phyloP scores from a whole-genome alignment of 2,113 vertebrate genomes.

The Aspiorhynchus laticeps region DNA sequence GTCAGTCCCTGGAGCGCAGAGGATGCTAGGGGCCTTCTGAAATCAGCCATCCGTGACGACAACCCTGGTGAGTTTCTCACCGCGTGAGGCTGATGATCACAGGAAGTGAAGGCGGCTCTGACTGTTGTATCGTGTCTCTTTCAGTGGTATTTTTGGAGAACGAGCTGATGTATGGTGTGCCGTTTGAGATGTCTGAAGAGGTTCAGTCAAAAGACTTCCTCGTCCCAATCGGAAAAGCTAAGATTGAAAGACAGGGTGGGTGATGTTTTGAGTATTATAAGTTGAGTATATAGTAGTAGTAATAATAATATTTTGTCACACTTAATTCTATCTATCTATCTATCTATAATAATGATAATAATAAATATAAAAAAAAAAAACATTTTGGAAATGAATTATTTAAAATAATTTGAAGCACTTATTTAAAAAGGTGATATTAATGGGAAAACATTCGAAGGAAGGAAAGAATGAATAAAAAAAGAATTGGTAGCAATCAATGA shows the following conservation, averaged over 20 bases:
- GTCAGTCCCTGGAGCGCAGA: conserved; percentile 95
- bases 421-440: too few species aligned
- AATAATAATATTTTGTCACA: too few species aligned
- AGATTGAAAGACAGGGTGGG: conserved; percentile 90
- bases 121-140: background rate
- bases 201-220: conserved; percentile 91
- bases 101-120: background rate
- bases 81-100: background rate
- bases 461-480: too few species aligned
- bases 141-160: conserved; percentile 95
- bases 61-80: conserved; percentile 85
- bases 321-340: too few species aligned
- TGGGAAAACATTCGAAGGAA: too few species aligned
- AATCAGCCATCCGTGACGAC: conserved; percentile 90
- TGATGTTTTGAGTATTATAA: background rate
- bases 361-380: too few species aligned
- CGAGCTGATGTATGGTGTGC: conserved; percentile 93
- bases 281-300: too few species aligned
- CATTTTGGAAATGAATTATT: too few species aligned
- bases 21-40: conserved; percentile 93
- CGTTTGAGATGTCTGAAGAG: conserved; percentile 91
- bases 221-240: conserved; percentile 95
- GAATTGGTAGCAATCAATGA: too few species aligned
- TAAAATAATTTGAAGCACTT: too few species aligned
- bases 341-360: too few species aligned